These are phyloP conservation scores for Ichneumoninae sp. DNA, from an alignment of 2,888 invertebrate species.

Conservation along the genomic window DNA sequence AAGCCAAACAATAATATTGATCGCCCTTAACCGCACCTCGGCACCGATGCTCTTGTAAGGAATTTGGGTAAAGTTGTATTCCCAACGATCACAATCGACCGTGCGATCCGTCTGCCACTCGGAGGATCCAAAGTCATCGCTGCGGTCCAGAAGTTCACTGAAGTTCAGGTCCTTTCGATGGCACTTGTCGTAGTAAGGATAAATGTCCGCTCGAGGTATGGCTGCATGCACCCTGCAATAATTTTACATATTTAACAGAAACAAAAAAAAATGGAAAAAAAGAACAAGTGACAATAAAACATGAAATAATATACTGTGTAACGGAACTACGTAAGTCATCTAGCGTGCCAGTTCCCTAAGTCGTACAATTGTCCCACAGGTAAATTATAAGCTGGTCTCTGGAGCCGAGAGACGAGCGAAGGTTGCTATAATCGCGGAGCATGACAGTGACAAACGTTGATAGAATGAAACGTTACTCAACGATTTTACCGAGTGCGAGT, in stretches of 20 bases:
- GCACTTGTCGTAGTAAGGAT: conserved; percentile 83
- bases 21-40: conserved; percentile 83
- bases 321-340: neutral
- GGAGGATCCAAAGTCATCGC: conserved; percentile 72
- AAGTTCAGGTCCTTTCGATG: conserved; percentile 84
- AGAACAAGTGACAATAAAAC: neutral
- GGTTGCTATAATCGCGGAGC: neutral
- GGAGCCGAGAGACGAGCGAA: neutral
- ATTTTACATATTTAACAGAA: conserved; percentile 44
- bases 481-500: neutral
- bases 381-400: neutral
- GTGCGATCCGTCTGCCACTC: conserved; percentile 78
- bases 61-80: conserved; percentile 85
- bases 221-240: conserved; percentile 80
- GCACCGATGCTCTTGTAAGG: conserved; percentile 86
- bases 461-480: conserved; percentile 2
- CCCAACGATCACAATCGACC: conserved; percentile 84
- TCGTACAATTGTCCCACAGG: neutral
- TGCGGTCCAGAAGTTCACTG: conserved; percentile 73
- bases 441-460: conserved; percentile 16
- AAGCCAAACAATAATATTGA: neutral
- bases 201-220: conserved; percentile 78
- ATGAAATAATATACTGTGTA: neutral
- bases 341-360: neutral
- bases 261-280: neutral